These are phyloP conservation scores for Gymnoscopelus braueri DNA, from an alignment of 2,797 vertebrate species.

Conservation along the genomic window DNA sequence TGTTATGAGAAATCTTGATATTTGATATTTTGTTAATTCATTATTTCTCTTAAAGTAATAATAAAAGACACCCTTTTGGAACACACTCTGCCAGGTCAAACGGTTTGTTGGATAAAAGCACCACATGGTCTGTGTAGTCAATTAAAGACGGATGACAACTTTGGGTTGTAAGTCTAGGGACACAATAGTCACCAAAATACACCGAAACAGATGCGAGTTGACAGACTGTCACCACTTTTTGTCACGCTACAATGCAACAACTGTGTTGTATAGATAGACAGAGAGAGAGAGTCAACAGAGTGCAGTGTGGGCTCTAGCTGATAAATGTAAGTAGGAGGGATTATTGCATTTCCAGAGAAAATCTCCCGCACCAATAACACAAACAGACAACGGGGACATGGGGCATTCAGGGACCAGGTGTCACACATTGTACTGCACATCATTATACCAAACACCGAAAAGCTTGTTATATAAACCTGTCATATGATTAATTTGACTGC, in stretches of 20 bases:
- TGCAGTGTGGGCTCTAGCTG: slow-evolving; percentile 39
- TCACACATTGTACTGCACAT: slow-evolving; percentile 30
- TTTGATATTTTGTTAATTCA: slow-evolving; percentile 13
- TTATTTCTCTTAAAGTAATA: slow-evolving; percentile 14
- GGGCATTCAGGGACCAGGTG: slow-evolving; percentile 34
- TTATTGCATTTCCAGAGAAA: slow-evolving; percentile 64
- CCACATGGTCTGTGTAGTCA: slow-evolving; percentile 34
- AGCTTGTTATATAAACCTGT: slow-evolving; percentile 5
- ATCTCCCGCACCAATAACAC: slow-evolving; percentile 42
- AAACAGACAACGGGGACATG: slow-evolving; percentile 44
- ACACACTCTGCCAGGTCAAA: not conserved
- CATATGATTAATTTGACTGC: not conserved
- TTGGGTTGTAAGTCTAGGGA: not conserved
- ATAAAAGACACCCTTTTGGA: slow-evolving; percentile 1
- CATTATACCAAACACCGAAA: slow-evolving; percentile 21
- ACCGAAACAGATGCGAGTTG: too few relatives aligned
- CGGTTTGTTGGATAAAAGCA: slow-evolving; percentile 28
- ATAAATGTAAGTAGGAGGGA: slow-evolving; percentile 50
- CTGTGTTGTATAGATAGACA: slow-evolving; percentile 10
- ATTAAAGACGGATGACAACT: slow-evolving; percentile 32
- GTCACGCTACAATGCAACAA: slow-evolving; percentile 16
- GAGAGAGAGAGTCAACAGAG: not conserved
- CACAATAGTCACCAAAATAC: too few relatives aligned
- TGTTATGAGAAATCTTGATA: slow-evolving; percentile 5
- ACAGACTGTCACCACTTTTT: too few relatives aligned